Percentiles rank a stretch among this genome's conserved stretches.
These are phyloP conservation scores for Dissostichus mawsoni DNA, from an alignment of 2,113 vertebrate genomes.

Conservation along the genomic window DNA sequence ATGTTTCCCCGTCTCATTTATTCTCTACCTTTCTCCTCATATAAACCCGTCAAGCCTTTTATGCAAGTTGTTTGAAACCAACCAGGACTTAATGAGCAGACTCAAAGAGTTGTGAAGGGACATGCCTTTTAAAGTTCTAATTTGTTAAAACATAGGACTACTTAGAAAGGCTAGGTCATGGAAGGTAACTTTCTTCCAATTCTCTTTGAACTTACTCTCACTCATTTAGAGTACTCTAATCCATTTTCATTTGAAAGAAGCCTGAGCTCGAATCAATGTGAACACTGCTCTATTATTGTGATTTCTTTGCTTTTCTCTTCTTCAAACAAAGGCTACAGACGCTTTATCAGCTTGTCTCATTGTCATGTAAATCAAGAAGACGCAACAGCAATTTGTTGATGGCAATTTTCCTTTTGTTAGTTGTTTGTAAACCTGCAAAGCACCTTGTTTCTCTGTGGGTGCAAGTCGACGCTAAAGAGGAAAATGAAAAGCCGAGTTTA, in stretches of 20 bases:
- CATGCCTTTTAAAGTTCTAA: constrained; percentile 1
- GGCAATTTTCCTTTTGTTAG: constrained; percentile 30
- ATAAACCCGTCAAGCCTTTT: constrained; percentile 8
- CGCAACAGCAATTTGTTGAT: constrained; percentile 5
- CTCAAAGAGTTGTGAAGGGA: neutral
- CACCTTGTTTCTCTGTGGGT: constrained; percentile 21
- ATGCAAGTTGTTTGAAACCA: neutral
- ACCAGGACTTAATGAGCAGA: neutral
- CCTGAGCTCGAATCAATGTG: neutral
- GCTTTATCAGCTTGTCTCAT: constrained; percentile 25
- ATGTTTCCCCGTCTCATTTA: neutral
- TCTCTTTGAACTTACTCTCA: too few species aligned
- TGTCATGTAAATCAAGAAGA: constrained; percentile 26
- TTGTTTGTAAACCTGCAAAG: constrained; percentile 23
- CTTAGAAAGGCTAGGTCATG: neutral
- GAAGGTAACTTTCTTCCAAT: neutral
- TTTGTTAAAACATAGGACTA: neutral
- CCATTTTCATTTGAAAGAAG: neutral
- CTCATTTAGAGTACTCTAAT: neutral
- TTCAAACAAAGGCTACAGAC: neutral
- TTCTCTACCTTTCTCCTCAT: neutral
- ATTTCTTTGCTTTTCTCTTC: neutral
- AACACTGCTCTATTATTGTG: neutral
- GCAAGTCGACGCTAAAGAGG: neutral
- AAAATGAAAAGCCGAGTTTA: constrained; percentile 34